Percentiles rank a stretch among this genome's conserved stretches.
Evolutionary conservation across 2,888 invertebrate species (phyloP).

Genomic region (Meandrusa payeni): DNA sequence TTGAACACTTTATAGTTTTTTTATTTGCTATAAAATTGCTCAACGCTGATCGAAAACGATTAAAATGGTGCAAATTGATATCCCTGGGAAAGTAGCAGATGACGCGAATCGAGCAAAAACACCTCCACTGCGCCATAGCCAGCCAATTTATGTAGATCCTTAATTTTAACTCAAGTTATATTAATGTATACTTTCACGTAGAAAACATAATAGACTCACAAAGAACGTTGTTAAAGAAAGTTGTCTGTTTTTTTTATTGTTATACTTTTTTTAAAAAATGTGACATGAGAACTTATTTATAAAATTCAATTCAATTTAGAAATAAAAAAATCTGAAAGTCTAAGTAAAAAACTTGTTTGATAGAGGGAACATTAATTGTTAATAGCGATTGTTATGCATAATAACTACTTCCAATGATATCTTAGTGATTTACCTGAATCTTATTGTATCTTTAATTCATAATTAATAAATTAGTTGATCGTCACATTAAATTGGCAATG

Average conservation of each 20-base stretch:
- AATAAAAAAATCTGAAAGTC: too few relatives aligned
- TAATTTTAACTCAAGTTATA: conserved; percentile 18
- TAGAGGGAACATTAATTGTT: too few relatives aligned
- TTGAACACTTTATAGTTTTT: conserved; percentile 41
- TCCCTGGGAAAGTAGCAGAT: conserved; percentile 62
- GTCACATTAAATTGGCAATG: too few relatives aligned
- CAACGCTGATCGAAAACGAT: conserved; percentile 52
- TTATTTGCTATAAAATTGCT: conserved; percentile 39
- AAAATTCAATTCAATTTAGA: too few relatives aligned
- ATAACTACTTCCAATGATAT: too few relatives aligned
- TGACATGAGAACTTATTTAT: too few relatives aligned
- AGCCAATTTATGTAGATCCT: conserved; percentile 22
- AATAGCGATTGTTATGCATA: too few relatives aligned
- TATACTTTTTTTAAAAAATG: too few relatives aligned
- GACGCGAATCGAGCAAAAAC: conserved; percentile 39
- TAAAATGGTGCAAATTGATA: conserved; percentile 65
- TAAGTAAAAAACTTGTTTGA: too few relatives aligned
- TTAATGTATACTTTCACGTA: conserved; percentile 1
- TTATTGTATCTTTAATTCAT: too few relatives aligned
- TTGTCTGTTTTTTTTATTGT: neutral
- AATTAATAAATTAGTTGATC: too few relatives aligned
- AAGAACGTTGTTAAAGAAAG: neutral
- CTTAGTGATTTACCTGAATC: too few relatives aligned
- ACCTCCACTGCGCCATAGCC: conserved; percentile 27
- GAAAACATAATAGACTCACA: neutral